Conservation (phyloP, 2,888 invertebrate species). For the Cylindroiulus punctatus region DNA sequence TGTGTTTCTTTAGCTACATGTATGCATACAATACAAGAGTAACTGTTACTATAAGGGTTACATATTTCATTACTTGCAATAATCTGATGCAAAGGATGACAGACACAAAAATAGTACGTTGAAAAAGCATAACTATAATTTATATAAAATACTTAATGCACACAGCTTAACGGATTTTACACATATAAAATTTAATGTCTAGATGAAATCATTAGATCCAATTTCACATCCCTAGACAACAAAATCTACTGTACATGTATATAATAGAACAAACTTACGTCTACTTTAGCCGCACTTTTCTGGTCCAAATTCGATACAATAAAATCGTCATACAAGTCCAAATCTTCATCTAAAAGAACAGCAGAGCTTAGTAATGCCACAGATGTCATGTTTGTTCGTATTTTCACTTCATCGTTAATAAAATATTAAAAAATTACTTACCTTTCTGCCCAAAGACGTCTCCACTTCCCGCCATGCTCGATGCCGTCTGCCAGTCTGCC, state of each 20-base stretch:
- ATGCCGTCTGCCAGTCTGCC: background rate
- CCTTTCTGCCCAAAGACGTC: background rate
- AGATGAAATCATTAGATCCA: no score
- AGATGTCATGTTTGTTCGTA: background rate
- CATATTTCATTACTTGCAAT: background rate
- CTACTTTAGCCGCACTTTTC: background rate
- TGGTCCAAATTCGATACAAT: slow-evolving; percentile 25
- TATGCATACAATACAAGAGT: no score
- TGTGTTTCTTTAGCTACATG: background rate
- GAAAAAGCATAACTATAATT: background rate
- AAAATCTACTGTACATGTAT: no score
- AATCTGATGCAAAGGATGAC: no score
- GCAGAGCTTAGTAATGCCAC: background rate
- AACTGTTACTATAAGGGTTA: background rate
- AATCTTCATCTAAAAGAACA: slow-evolving; percentile 35
- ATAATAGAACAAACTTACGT: no score
- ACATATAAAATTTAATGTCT: no score
- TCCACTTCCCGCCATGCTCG: slow-evolving; percentile 25
- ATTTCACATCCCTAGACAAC: no score
- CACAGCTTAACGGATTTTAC: no score
- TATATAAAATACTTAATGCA: background rate
- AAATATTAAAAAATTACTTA: background rate
- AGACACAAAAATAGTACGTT: no score
- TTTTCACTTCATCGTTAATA: background rate
- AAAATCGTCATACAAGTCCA: slow-evolving; percentile 50